Evolutionary conservation across 2,797 vertebrate species (phyloP).

Genomic region (Novumbra hubbsi): DNA sequence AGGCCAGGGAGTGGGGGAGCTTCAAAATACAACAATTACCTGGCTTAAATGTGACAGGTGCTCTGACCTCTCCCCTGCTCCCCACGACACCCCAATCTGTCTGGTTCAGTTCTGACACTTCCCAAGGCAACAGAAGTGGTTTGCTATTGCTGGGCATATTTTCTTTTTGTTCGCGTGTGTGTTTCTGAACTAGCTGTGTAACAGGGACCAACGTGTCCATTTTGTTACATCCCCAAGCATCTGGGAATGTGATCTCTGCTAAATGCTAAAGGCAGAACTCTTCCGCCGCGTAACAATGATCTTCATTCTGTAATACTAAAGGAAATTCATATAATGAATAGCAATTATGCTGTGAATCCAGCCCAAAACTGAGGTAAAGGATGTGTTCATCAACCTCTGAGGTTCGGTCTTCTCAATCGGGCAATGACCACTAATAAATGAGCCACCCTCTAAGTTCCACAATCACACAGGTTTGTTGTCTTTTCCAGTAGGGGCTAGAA

Average conservation of each 20-base stretch:
- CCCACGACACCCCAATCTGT: not conserved
- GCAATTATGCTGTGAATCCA: not conserved
- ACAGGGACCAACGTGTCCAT: no score
- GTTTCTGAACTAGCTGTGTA: no score
- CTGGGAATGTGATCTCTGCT: conserved; percentile 24
- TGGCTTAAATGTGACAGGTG: conserved; percentile 43
- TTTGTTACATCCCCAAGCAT: no score
- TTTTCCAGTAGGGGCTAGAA: no score
- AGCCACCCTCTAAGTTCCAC: not conserved
- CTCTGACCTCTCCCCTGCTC: conserved; percentile 4
- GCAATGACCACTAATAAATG: conserved; percentile 7
- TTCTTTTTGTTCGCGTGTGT: not conserved
- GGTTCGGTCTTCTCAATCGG: not conserved
- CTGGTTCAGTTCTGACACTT: conserved; percentile 24
- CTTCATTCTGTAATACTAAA: conserved; percentile 9
- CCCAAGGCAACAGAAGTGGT: conserved; percentile 31
- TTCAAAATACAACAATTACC: conserved; percentile 51
- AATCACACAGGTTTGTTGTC: not conserved
- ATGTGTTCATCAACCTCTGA: not conserved
- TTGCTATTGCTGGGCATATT: conserved; percentile 17
- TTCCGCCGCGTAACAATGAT: conserved; percentile 19
- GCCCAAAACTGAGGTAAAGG: conserved; percentile 18
- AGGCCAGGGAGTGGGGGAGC: conserved; percentile 32
- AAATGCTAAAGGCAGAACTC: conserved; percentile 27
- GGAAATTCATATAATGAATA: not conserved